Base-by-base conservation (phyloP, 1,140 invertebrate genomes). In the Caenorhabditis tropicalis region DNA sequence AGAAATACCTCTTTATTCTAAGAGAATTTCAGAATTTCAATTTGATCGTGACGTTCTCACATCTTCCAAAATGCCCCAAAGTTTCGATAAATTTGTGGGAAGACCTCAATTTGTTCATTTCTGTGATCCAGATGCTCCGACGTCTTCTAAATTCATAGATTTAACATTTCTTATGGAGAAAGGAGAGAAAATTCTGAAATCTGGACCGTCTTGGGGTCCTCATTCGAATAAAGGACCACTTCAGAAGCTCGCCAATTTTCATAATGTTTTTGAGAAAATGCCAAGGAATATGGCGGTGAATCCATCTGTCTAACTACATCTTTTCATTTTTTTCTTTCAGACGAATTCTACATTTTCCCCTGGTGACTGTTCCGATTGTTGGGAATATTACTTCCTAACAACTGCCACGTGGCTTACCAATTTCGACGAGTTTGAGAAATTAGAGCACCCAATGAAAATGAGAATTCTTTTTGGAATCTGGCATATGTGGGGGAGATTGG, bases 401-500 rank as follows among this genome's bases (percentile, higher is more conserved):
- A 74, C 65, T 0, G 65, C 65, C 65, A 46, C 33, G 65, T 74
- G 65, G 65, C 65, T 74, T 9, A 43, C 65, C 7, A 74, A 39
- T 24, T 74, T 74, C n/a, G 65, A 74, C 65, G 65, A 74, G n/a
- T 74, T 74, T 31, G 36, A 74, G 43, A 74, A 74, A 43, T 10
- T 74, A 29, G n/a, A 46, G n/a, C 65, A 74, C n/a, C 33, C 19
- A 9, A 21, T 74, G 3, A 74, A 74, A 74, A 74, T 74, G 65
- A 74, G 43, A 24, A 74, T 74, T 15, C 36, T 74, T 2, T 43
- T 74, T 24, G 65, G 36, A 2, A 43, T 74, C 10, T 74, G 65
- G 65, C 65, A 74, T n/a, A 74, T 74, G 65, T 74, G 65, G 65
- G 65, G 36, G 19, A 15, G 65, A 10, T 21, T 74, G 33, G 65